Evolutionary conservation across 2,113 vertebrate species (phyloP).

Genomic region (Penelope pileata): DNA sequence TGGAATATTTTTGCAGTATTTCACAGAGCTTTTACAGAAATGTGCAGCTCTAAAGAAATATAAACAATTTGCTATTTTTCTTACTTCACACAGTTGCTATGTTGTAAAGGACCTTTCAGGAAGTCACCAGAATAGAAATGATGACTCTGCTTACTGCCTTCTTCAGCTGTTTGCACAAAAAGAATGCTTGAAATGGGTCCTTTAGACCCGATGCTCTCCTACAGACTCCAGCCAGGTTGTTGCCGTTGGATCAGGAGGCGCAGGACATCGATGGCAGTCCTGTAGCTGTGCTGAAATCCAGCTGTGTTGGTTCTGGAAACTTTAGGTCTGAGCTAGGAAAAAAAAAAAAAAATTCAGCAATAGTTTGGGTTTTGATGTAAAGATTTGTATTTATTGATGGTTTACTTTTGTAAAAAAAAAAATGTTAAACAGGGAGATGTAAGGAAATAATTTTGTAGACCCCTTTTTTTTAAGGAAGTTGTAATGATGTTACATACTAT

Average conservation of each 20-base stretch:
- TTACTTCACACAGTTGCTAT: not conserved
- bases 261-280: not conserved
- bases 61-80: not conserved
- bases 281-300: not conserved
- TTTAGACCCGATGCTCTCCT: not conserved
- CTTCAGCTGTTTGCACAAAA: not conserved
- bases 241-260: not conserved
- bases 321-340: not conserved
- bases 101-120: not conserved
- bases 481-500: not conserved
- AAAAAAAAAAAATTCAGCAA: not conserved
- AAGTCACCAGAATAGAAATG: not conserved
- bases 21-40: not conserved
- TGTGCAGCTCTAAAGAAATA: not conserved
- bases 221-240: not conserved
- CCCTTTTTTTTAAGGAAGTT: not conserved
- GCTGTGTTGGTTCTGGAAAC: not conserved
- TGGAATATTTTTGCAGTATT: not conserved
- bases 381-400: not conserved
- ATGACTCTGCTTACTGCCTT: not conserved
- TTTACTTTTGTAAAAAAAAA: not conserved
- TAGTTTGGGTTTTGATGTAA: not conserved
- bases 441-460: not conserved
- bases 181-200: not conserved
- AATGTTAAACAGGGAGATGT: not conserved